A percentile compares a stretch with the other conserved stretches of the same genome.
Conservation (phyloP, 2,113 vertebrate genomes). For the Meles meles region DNA sequence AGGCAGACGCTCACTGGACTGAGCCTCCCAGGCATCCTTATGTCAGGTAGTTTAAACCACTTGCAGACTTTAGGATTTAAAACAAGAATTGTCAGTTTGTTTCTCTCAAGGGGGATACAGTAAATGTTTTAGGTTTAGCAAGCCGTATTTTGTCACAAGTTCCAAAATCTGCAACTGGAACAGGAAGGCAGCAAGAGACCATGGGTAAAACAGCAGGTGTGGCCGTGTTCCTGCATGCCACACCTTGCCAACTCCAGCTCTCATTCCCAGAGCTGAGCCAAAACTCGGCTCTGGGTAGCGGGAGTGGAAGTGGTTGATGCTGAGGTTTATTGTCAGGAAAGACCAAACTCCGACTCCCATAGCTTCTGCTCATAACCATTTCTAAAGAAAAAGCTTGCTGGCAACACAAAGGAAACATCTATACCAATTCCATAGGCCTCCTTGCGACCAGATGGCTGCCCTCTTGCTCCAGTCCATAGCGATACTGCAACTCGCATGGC, state of each 20-base stretch:
- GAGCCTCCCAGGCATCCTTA: not conserved
- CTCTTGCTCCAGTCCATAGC: not conserved
- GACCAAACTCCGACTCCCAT: not conserved
- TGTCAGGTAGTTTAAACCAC: not conserved
- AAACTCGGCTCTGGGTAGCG: not conserved
- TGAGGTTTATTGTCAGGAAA: not conserved
- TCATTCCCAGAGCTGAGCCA: not conserved
- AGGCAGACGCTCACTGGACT: too few relatives aligned
- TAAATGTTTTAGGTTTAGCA: not conserved
- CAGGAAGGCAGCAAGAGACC: not conserved
- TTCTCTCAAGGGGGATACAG: not conserved
- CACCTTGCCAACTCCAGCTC: not conserved
- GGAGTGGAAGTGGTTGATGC: not conserved
- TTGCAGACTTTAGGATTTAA: constrained; percentile 31
- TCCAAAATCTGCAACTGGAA: not conserved
- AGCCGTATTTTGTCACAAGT: not conserved
- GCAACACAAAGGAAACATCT: not conserved
- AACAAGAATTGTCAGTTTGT: not conserved
- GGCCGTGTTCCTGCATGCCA: not conserved
- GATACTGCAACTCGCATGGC: not conserved
- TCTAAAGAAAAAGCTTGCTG: not conserved
- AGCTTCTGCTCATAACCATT: not conserved
- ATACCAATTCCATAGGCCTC: not conserved
- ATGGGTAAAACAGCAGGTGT: not conserved
- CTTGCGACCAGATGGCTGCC: not conserved